Conservation (phyloP, 2,113 vertebrate genomes). For the Passer domesticus region DNA sequence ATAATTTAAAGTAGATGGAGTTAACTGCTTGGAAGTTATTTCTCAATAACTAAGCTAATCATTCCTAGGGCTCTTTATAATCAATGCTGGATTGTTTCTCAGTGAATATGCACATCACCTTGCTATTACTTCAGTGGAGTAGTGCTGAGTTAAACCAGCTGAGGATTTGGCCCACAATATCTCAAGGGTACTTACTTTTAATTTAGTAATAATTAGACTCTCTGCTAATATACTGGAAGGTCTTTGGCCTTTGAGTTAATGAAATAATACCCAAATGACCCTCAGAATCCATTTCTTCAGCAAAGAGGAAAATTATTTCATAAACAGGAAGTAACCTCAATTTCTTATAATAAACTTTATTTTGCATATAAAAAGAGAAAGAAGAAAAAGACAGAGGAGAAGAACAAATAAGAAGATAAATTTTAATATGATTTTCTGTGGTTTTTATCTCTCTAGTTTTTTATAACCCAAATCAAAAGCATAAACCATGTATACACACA, state of each 20-base stretch:
- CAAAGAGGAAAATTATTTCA: constrained; percentile 41
- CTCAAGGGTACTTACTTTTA: constrained; percentile 60
- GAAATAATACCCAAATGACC: constrained; percentile 40
- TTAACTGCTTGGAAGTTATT: constrained; percentile 56
- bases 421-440: constrained; percentile 27
- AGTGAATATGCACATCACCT: constrained; percentile 51
- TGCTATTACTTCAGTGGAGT: constrained; percentile 32
- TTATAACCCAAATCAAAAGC: neutral
- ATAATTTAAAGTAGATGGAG: constrained; percentile 62
- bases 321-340: constrained; percentile 47
- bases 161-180: constrained; percentile 54
- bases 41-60: constrained; percentile 66
- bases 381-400: neutral
- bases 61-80: constrained; percentile 65
- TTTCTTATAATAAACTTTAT: constrained; percentile 23
- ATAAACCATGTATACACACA: neutral
- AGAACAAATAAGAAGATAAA: neutral
- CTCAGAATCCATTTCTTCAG: constrained; percentile 26
- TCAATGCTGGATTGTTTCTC: constrained; percentile 63
- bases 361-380: neutral
- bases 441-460: neutral
- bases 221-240: constrained; percentile 29
- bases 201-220: constrained; percentile 56
- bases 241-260: constrained; percentile 50
- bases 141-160: constrained; percentile 15